Percentiles rank a stretch among this genome's conserved stretches.
Evolutionary conservation across 1,140 invertebrate species (phyloP).

Genomic region (Bombus picipes): DNA sequence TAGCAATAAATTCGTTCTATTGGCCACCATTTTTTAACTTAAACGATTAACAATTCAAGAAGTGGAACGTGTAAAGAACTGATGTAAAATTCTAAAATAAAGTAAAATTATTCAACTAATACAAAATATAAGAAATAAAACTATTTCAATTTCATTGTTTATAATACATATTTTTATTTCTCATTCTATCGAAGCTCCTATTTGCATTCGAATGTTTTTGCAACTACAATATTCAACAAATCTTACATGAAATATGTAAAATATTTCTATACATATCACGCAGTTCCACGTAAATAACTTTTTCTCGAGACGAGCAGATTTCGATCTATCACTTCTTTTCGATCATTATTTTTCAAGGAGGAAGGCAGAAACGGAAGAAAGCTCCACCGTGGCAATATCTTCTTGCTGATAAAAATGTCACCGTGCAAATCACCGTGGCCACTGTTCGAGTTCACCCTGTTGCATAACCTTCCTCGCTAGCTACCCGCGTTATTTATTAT

Average conservation of each 20-base stretch:
- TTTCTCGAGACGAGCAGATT: not conserved
- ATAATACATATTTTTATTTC: not conserved
- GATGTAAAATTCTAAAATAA: no score
- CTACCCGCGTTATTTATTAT: conserved; percentile 14
- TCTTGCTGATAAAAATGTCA: conserved; percentile 1
- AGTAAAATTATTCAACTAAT: no score
- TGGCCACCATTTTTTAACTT: no score
- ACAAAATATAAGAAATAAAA: not conserved
- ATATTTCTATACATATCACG: not conserved
- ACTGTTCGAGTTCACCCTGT: not conserved
- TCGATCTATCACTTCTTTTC: not conserved
- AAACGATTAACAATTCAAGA: no score
- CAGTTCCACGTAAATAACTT: not conserved
- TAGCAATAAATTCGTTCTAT: no score
- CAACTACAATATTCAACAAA: not conserved
- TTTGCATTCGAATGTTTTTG: not conserved
- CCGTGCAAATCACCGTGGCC: not conserved
- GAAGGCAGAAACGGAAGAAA: not conserved
- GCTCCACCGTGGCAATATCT: not conserved
- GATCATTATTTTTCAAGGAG: not conserved
- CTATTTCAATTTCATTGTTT: not conserved
- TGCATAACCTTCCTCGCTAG: not conserved
- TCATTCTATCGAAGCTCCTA: not conserved
- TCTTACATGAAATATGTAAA: not conserved
- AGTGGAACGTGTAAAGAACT: no score